Percentiles rank a stretch among this genome's conserved stretches.
These are phyloP conservation scores for Halichoerus grypus DNA, from an alignment of 2,113 vertebrate genomes.

Conservation along the genomic window DNA sequence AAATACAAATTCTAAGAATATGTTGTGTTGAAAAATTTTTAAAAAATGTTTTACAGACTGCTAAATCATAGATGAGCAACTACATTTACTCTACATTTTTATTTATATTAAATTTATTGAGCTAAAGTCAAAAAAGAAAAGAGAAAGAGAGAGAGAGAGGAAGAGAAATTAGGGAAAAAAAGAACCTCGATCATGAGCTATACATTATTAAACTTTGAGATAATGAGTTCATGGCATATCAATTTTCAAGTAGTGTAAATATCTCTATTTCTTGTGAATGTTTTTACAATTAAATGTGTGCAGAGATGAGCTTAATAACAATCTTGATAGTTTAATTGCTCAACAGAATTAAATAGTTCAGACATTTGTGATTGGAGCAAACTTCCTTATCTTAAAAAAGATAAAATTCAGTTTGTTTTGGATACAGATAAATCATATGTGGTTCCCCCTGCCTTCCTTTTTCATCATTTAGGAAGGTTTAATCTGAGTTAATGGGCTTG, in stretches of 20 bases:
- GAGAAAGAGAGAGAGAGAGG: background rate
- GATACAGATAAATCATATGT: background rate
- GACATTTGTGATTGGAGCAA: background rate
- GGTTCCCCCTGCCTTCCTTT: background rate
- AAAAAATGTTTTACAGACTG: conserved; percentile 56
- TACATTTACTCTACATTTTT: background rate
- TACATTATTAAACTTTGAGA: background rate
- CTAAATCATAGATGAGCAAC: background rate
- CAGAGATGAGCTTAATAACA: background rate
- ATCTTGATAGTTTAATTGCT: background rate
- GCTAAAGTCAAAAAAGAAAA: background rate
- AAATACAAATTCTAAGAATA: conserved; percentile 78
- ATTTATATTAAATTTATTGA: background rate
- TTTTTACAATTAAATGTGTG: background rate
- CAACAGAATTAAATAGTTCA: background rate
- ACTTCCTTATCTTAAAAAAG: background rate
- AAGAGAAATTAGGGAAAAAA: background rate
- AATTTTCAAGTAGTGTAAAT: background rate
- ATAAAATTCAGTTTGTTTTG: background rate
- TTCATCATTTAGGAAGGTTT: background rate
- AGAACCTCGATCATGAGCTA: background rate
- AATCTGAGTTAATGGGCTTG: background rate
- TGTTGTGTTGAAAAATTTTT: conserved; percentile 72
- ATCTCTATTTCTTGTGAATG: background rate
- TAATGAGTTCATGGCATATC: background rate